Evolutionary conservation across 2,888 invertebrate species (phyloP).

Genomic region (Pyrochroa serraticornis): DNA sequence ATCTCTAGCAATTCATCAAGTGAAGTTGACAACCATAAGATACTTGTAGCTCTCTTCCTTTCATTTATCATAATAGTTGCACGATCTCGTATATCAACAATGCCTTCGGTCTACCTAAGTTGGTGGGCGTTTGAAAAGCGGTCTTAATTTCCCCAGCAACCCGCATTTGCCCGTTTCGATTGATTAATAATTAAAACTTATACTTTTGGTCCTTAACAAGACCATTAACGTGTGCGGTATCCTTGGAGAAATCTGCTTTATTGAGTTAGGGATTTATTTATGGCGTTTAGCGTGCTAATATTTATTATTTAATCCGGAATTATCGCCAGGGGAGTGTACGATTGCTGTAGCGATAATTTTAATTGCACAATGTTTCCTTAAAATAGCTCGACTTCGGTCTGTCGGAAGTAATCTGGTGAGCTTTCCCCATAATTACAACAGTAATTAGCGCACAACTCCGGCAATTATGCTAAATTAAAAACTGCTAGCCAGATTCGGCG

Average conservation of each 20-base stretch:
- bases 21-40: slow-evolving; percentile 26
- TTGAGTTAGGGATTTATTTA: slow-evolving; percentile 18
- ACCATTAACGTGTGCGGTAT: neutral
- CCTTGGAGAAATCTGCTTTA: neutral
- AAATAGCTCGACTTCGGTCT: slow-evolving; percentile 34
- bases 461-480: slow-evolving; percentile 24
- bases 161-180: neutral
- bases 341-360: slow-evolving; percentile 34
- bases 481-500: slow-evolving; percentile 12
- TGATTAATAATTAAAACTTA: neutral
- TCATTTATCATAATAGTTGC: slow-evolving; percentile 9
- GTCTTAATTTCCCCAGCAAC: slow-evolving; percentile 3
- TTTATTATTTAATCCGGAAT: slow-evolving; percentile 35
- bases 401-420: slow-evolving; percentile 39
- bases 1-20: slow-evolving; percentile 34
- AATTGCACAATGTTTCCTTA: slow-evolving; percentile 41
- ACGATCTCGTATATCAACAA: slow-evolving; percentile 7
- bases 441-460: slow-evolving; percentile 33
- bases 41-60: slow-evolving; percentile 3
- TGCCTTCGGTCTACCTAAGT: neutral
- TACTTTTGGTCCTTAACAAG: neutral
- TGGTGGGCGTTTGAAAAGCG: neutral
- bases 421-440: slow-evolving; percentile 36
- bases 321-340: slow-evolving; percentile 36
- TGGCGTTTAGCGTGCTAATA: slow-evolving; percentile 35